Evolutionary conservation across 30 jellyfish, hydroid and myxozoan species (phyloP).

Genomic region (Aurelia sp.): DNA sequence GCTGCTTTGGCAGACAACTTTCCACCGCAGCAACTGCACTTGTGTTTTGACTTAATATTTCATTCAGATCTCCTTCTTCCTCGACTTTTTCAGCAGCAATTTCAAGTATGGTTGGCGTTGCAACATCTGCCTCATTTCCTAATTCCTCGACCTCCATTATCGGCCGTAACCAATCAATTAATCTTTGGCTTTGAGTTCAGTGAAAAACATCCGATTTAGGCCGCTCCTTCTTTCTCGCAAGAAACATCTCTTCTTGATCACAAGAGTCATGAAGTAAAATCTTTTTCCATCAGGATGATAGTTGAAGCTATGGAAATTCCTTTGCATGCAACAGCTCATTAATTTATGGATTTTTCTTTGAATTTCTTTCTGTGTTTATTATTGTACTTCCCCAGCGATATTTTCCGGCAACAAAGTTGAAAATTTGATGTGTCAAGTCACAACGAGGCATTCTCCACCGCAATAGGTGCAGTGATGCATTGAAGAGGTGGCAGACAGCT

Average conservation of each 20-base stretch:
- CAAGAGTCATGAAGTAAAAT: not conserved
- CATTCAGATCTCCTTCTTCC: not conserved
- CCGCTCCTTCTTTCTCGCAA: not conserved
- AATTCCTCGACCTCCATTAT: not conserved
- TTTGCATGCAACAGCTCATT: not conserved
- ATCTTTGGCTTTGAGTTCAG: not conserved
- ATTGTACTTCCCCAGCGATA: not conserved
- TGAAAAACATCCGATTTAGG: constrained; percentile 3
- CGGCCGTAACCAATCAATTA: too few relatives aligned
- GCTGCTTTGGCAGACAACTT: too few relatives aligned
- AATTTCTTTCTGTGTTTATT: not conserved
- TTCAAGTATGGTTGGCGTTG: not conserved
- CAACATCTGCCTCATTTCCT: not conserved
- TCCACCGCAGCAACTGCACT: not conserved
- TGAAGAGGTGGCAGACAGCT: too few relatives aligned
- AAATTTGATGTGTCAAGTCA: constrained; percentile 16
- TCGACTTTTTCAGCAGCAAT: not conserved
- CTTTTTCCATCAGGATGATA: too few relatives aligned
- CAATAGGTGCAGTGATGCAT: not conserved
- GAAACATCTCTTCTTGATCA: not conserved
- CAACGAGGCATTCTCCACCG: constrained; percentile 16
- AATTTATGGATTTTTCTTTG: not conserved
- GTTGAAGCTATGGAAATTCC: not conserved
- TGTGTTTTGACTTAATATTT: not conserved
- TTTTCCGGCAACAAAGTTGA: not conserved